Conservation (phyloP, 1,140 invertebrate genomes). For the Harpegnathos saltator region DNA sequence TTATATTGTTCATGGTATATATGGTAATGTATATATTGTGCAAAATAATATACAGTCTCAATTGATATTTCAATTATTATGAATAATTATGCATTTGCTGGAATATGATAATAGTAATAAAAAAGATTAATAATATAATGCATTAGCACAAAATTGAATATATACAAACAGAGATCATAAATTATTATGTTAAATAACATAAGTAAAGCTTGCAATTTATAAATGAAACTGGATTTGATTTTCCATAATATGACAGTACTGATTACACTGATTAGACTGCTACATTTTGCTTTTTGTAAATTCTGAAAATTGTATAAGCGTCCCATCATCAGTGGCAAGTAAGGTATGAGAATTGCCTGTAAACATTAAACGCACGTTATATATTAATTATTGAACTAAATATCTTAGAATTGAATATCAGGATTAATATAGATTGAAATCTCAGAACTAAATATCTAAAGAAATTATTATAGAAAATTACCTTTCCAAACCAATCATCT, state of each 20-base stretch:
- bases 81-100: constrained; percentile 3
- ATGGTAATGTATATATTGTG: neutral
- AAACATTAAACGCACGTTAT: constrained; percentile 40
- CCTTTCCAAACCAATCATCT: constrained; percentile 76
- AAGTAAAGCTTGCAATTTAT: constrained; percentile 48
- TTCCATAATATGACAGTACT: constrained; percentile 73
- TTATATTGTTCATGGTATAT: constrained; percentile 2
- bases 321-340: constrained; percentile 50
- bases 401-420: too few relatives aligned
- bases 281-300: constrained; percentile 33
- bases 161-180: constrained; percentile 70
- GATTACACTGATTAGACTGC: constrained; percentile 51
- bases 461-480: constrained; percentile 63
- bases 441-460: neutral
- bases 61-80: neutral
- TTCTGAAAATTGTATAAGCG: constrained; percentile 51
- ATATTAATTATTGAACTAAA: neutral
- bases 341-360: constrained; percentile 64
- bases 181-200: constrained; percentile 49
- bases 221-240: constrained; percentile 58
- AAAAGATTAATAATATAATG: constrained; percentile 32
- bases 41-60: neutral
- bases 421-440: too few relatives aligned
- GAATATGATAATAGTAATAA: constrained; percentile 19
- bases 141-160: constrained; percentile 72